Evolutionary conservation across 2,797 vertebrate genomes (phyloP), one percentile per base, ranked within the genome.

Genomic region (Crocodylus rhombifer): DNA sequence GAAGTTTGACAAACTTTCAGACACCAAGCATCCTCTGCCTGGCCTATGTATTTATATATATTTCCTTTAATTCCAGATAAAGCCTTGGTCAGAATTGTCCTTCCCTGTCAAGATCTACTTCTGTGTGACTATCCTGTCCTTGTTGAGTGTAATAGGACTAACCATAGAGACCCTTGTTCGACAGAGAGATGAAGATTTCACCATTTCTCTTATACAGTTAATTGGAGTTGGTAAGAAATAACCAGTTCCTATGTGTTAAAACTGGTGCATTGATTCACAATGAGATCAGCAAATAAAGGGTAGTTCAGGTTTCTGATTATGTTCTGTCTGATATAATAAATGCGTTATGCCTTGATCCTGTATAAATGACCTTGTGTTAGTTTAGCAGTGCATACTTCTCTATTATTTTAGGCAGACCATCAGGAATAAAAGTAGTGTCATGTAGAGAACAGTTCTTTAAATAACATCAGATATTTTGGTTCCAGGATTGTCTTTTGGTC

Each of bases 151-250:
- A 77, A 94, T 98, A 8, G 98, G 97, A 86, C 94, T 99, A 77
- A 98, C 98, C 26, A 13, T 98, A 60, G 93, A 86, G 95, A 98
- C 98, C 5, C 97, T 99, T 12, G 92, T 97, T 65, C 95, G 77
- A 63, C 98, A 99, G 91, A 95, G 86, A 13, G 97, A 94, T 76
- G 98, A 99, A 80, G 98, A 98, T 94, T 97, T 98, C 81, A 98
- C 98, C 3, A 95, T 99, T 25, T 99, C 98, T 56, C 96, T 99
- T 14, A 98, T 99, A 92, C 99, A 98, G 96, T 60, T 98, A 36
- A 94, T 99, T 28, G 98, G 98, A 92, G 97, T 98, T 30, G 84
- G 98, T 99, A 98, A 98, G 98, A 96, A 90, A 42, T n/a, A 3
- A 3, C 1, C 13, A 1, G 2, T 42, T 71, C 56, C 64, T 60